Percentiles rank a stretch among this genome's conserved stretches.
Evolutionary conservation across 1,140 invertebrate genomes (phyloP).

Genomic region (Leptinotarsa undecemlineata): DNA sequence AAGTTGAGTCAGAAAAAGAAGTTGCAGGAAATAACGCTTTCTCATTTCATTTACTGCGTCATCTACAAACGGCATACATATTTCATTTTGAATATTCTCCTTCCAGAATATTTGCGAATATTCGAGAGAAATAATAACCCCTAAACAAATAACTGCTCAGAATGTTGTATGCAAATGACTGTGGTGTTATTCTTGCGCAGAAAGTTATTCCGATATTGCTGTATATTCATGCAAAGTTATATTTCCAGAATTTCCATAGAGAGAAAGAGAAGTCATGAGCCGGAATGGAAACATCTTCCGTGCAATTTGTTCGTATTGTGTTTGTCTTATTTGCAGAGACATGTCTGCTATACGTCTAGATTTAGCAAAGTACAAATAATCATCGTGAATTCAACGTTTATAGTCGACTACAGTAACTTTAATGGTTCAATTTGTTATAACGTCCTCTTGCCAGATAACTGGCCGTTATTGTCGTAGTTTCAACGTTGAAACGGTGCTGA

Average conservation of each 20-base stretch:
- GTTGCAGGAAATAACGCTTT: too few relatives aligned
- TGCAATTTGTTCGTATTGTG: constrained; percentile 34
- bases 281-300: constrained; percentile 1
- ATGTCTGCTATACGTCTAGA: constrained; percentile 35
- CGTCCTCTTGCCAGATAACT: not conserved
- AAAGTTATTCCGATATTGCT: not conserved
- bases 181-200: constrained; percentile 7
- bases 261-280: constrained; percentile 2
- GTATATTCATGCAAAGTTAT: not conserved
- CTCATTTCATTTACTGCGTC: too few relatives aligned
- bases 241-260: constrained; percentile 1
- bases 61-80: too few relatives aligned
- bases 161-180: constrained; percentile 6
- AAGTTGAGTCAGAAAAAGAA: too few relatives aligned
- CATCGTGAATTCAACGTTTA: constrained; percentile 38
- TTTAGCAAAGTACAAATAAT: constrained; percentile 40
- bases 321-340: constrained; percentile 21
- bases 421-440: constrained; percentile 38
- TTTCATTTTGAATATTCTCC: too few relatives aligned
- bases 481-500: constrained; percentile 7
- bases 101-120: not conserved
- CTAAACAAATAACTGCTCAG: constrained; percentile 3
- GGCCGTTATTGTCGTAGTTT: constrained; percentile 18
- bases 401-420: constrained; percentile 39
- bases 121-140: not conserved